phyloP scores from a whole-genome alignment of 92 coral and sea anemone species.

The Porites divaricata region DNA sequence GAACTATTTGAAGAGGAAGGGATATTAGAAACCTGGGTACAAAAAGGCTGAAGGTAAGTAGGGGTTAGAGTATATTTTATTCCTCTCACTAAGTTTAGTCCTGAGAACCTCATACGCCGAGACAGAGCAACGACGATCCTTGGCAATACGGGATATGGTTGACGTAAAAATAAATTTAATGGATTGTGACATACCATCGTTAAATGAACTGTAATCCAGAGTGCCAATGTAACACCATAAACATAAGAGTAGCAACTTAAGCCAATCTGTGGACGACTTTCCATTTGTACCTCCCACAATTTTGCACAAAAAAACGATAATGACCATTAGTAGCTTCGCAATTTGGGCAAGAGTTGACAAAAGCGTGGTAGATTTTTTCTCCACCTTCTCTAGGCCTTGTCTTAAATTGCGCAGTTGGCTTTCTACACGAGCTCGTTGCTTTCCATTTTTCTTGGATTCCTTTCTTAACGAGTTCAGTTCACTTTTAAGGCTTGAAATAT shows the following conservation, averaged over 20 bases:
- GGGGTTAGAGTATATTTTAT: too few relatives aligned
- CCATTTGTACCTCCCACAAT: neutral
- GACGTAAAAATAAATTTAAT: too few relatives aligned
- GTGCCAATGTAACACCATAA: neutral
- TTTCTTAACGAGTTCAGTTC: constrained; percentile 8
- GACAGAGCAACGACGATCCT: too few relatives aligned
- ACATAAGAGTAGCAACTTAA: constrained; percentile 6
- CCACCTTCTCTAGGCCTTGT: neutral
- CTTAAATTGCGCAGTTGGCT: constrained; percentile 9
- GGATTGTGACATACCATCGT: too few relatives aligned
- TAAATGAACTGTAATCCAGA: neutral
- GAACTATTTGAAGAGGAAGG: too few relatives aligned
- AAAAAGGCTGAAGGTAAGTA: too few relatives aligned
- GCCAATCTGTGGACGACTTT: neutral
- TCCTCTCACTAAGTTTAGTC: too few relatives aligned
- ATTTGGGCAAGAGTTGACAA: neutral
- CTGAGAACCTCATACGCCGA: too few relatives aligned
- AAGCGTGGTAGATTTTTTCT: neutral
- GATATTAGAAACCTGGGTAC: too few relatives aligned
- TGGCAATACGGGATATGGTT: too few relatives aligned
- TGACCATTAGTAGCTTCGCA: neutral
- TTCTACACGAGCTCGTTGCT: constrained; percentile 26
- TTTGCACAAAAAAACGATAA: neutral
- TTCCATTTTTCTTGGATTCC: constrained; percentile 18
- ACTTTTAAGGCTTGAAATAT: constrained; percentile 1